phyloP scores from a whole-genome alignment of 2,113 vertebrate genomes.

The Chloebia gouldiae region DNA sequence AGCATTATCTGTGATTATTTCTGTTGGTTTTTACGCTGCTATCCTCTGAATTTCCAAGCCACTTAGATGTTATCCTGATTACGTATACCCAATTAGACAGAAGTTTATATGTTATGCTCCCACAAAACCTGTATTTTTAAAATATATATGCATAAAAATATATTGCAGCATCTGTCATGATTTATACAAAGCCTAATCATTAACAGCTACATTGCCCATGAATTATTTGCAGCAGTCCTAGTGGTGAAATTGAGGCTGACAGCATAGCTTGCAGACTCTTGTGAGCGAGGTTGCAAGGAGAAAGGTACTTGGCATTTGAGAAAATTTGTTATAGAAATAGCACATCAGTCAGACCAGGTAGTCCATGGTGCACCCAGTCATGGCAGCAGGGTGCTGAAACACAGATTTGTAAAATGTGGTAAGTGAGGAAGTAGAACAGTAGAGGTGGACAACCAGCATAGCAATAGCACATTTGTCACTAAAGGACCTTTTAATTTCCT shows the following conservation, averaged over 20 bases:
- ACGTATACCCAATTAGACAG: neutral
- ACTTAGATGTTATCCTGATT: neutral
- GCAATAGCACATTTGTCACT: neutral
- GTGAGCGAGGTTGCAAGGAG: neutral
- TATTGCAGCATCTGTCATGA: neutral
- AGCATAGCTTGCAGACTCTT: neutral
- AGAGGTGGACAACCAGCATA: neutral
- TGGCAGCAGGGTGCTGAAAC: neutral
- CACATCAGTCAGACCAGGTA: neutral
- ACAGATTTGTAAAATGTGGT: neutral
- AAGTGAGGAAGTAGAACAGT: neutral
- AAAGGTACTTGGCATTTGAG: neutral
- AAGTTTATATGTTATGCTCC: neutral
- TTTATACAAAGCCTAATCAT: neutral
- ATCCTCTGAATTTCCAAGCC: neutral
- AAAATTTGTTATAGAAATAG: neutral
- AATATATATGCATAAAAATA: neutral
- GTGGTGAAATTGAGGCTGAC: neutral
- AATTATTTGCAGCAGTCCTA: neutral
- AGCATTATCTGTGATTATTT: neutral
- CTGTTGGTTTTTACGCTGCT: neutral
- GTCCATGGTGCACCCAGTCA: neutral
- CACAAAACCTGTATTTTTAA: neutral
- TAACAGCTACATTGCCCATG: neutral
- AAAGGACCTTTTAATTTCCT: neutral